Evolutionary conservation across 2,113 vertebrate genomes (phyloP).

Genomic region (Coturnix japonica): DNA sequence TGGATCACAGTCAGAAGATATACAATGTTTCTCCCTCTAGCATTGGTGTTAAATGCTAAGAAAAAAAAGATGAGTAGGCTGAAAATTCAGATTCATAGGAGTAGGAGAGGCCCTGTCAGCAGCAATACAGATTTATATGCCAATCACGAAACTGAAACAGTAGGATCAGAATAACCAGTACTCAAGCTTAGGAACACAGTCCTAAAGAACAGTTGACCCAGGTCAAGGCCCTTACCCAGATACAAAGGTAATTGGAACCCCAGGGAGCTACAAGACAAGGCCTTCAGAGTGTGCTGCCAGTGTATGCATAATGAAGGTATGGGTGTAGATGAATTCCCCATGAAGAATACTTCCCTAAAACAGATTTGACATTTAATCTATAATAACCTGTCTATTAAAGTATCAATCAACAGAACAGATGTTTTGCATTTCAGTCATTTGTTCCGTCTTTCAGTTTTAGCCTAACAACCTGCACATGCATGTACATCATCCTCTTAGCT

Average conservation of each 20-base stretch:
- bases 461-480: not conserved
- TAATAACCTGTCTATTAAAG: not conserved
- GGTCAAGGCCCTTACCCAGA: not conserved
- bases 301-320: not conserved
- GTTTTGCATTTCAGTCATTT: conserved; percentile 1
- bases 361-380: not conserved
- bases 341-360: not conserved
- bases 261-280: not conserved
- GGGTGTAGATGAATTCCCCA: not conserved
- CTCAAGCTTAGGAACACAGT: not conserved
- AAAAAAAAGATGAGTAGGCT: not conserved
- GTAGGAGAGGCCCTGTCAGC: not conserved
- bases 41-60: not conserved
- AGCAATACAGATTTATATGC: not conserved
- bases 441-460: not conserved
- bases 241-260: not conserved
- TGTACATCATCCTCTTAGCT: not conserved
- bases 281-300: not conserved
- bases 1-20: not conserved
- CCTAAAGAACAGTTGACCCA: not conserved
- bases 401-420: not conserved
- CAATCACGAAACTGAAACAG: rapidly evolving
- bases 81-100: not conserved
- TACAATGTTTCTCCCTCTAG: not conserved
- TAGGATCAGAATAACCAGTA: not conserved